Evolutionary conservation across 2,113 vertebrate species (phyloP), one percentile per base, ranked within the genome.

Genomic region (Addax nasomaculatus): DNA sequence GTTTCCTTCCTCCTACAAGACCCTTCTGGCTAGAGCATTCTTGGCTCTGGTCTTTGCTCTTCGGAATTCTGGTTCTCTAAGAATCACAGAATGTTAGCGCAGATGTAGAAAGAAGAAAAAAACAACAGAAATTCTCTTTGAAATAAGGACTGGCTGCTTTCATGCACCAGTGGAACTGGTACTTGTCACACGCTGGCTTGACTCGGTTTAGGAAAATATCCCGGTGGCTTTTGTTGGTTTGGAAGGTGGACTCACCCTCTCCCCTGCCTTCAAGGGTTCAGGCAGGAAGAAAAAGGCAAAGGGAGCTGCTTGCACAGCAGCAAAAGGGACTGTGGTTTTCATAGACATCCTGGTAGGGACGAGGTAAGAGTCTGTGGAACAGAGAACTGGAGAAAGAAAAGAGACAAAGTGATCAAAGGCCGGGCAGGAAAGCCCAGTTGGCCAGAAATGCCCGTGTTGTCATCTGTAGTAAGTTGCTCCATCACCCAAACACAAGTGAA

Each of bases 81-180:
- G 98, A 97, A 98, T 98, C 80, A 53, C 98, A 97, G 97, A 96
- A 86, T 97, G 97, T 95, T 39, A 67, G 96, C 53, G 5, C 98
- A 98, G 98, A 97, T 97, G 97, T 79, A 93, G 96, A 87, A 73
- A 43, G 93, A 39, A 88, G 67, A 89, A 85, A 73, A 90, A 58
- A 92, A 92, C 84, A 29, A 9, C 93, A 89, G 88, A 80, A 78
- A 8, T 0, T 39, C 73, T 93, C 86, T 80, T 70, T 87, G 93
- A 73, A 90, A 43, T 16, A 25, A 80, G 93, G 87, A 39, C 70
- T 4, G 57, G 19, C 8, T 36, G 58, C 86, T 45, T 83, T 58
- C 62, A 3, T 60, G 6, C 3, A 5, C 15, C 1, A 10, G 16
- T 43, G 70, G 85, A 45, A 4, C 58, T 17, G 3, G 86, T 8